A percentile compares a stretch with the other conserved stretches of the same genome.
These are phyloP conservation scores for Seriola aureovittata DNA, from an alignment of 2,113 vertebrate species.

Conservation along the genomic window DNA sequence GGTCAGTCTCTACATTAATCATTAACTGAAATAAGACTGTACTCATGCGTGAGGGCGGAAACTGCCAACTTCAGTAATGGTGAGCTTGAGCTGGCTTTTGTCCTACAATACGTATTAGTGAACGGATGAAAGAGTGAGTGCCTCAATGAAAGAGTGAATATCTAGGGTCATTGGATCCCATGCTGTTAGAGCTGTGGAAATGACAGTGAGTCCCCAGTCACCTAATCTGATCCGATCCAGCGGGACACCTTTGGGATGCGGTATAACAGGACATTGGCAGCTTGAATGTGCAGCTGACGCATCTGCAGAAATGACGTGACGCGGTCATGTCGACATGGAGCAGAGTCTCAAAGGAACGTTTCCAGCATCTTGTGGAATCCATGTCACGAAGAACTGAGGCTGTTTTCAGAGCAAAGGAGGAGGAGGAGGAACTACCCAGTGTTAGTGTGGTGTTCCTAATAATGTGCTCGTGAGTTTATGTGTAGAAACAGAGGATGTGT, in stretches of 20 bases:
- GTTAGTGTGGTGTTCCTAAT: background rate
- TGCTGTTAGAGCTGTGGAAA: no score
- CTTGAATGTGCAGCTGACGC: no score
- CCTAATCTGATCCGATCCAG: background rate
- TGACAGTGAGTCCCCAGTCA: no score
- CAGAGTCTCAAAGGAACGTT: background rate
- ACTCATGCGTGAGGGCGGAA: background rate
- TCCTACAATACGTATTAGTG: background rate
- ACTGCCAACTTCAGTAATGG: background rate
- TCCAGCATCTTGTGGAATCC: background rate
- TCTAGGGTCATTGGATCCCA: background rate
- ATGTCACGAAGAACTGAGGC: background rate
- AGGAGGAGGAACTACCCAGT: no score
- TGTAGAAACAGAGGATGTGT: background rate
- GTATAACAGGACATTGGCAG: background rate
- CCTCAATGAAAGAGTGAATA: background rate
- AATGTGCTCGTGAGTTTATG: background rate
- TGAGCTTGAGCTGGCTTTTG: background rate
- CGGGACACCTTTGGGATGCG: background rate
- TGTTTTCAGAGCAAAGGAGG: background rate
- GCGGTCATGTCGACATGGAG: background rate
- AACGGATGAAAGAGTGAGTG: background rate
- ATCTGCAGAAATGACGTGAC: background rate
- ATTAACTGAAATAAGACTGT: constrained; percentile 35
- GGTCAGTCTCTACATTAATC: constrained; percentile 49